Percentiles rank a stretch among this genome's conserved stretches.
Conservation (phyloP, 1,140 invertebrate species). For the Euura saliciscinereae region DNA sequence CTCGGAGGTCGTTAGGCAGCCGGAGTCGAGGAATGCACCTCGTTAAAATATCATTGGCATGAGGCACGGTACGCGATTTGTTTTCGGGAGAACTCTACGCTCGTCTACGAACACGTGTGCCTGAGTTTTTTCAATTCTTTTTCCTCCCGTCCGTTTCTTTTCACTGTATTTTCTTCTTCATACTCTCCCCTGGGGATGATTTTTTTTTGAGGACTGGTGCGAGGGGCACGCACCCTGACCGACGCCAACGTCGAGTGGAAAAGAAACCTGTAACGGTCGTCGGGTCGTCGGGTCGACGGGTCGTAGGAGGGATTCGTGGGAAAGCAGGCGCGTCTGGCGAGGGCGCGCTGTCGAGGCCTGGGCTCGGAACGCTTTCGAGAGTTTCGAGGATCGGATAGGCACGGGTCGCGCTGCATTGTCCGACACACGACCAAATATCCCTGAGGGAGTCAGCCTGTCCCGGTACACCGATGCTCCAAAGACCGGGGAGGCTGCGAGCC, state of each 20-base stretch:
- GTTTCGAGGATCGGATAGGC: not conserved
- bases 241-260: constrained; percentile 35
- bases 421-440: constrained; percentile 1
- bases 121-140: not conserved
- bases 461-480: not conserved
- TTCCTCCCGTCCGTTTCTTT: not conserved
- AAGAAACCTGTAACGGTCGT: constrained; percentile 50
- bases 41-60: not conserved
- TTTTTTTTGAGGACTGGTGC: not conserved
- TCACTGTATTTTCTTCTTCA: not conserved
- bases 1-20: not conserved
- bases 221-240: constrained; percentile 12
- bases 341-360: not conserved
- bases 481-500: not conserved
- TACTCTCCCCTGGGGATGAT: not conserved
- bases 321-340: constrained; percentile 30
- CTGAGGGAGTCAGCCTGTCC: not conserved
- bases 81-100: not conserved
- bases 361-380: not conserved
- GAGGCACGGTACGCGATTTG: not conserved
- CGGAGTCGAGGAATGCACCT: not conserved
- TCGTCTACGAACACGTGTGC: constrained; percentile 4
- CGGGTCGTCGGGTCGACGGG: constrained; percentile 20
- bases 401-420: not conserved
- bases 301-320: constrained; percentile 43